phyloP scores from a whole-genome alignment of 2,797 vertebrate genomes.

The Epinephelus coioides region DNA sequence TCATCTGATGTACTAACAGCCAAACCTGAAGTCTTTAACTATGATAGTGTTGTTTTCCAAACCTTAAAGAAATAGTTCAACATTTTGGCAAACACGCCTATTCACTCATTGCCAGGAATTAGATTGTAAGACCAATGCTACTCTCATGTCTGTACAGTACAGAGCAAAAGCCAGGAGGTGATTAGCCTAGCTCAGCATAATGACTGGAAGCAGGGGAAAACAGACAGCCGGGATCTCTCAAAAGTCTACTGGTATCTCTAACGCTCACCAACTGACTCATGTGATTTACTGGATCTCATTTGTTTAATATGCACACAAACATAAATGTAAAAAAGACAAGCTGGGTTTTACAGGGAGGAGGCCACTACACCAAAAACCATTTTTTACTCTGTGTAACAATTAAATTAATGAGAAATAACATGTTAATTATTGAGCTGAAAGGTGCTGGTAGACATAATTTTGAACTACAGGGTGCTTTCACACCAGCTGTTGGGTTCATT shows the following conservation, averaged over 20 bases:
- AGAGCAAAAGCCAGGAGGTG: not conserved
- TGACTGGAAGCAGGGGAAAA: not conserved
- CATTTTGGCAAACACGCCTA: not conserved
- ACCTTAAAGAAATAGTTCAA: not conserved
- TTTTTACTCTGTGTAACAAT: no score
- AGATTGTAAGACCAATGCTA: not conserved
- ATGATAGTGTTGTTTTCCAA: not conserved
- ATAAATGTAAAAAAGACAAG: not conserved
- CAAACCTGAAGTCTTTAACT: conserved; percentile 13
- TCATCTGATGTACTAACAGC: not conserved
- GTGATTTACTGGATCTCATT: not conserved
- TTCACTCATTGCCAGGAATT: not conserved
- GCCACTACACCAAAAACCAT: no score
- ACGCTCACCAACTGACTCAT: not conserved
- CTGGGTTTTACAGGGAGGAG: no score
- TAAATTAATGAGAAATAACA: no score
- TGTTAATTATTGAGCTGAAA: no score
- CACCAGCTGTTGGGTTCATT: no score
- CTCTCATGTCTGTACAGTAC: conserved; percentile 5
- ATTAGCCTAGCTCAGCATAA: not conserved
- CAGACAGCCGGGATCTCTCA: not conserved
- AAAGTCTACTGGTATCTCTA: not conserved
- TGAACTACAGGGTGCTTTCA: no score
- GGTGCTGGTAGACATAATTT: no score
- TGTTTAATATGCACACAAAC: not conserved